Evolutionary conservation across 2,888 invertebrate species (phyloP), one percentile per base, ranked within the genome.

Genomic region (Leucophenga montana): DNA sequence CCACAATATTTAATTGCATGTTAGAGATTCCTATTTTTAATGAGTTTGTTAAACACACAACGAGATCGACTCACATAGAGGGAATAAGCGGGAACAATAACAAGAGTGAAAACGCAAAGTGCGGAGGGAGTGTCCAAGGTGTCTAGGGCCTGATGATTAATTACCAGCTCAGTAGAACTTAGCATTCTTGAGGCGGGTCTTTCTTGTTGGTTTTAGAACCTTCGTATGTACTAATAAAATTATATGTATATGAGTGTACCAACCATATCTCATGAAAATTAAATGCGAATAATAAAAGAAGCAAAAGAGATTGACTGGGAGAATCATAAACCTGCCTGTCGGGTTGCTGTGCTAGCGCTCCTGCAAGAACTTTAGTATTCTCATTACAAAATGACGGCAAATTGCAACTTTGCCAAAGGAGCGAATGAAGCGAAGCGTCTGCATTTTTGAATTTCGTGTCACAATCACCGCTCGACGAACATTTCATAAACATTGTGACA

Each of bases 1-100:
- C 83, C 83, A 83, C 83, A 83, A 82, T 81, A 83, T 81, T 81
- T 81, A 81, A 81, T 81, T 81, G 82, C 81, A 81, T 81, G 81
- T 82, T 83, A 82, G 81, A 80, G 84, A 81, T 81, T 83, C 83
- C 81, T 77, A 80, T 80, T 80, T 83, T 82, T 81, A 81, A 81
- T 81, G 81, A 81, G 81, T 83, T 81, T 83, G 83, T 81, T 78
- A 83, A 83, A 83, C 77, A 81, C 83, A 83, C 80, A 82, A 81
- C 62, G 16, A 62, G 20, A 39, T 31, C n/a, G 22, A 64, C 44
- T 22, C 46, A 22, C 46, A 62, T 44, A 22, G 67, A 53, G 20
- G 62, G 71, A 2, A 27, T 18, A 67, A 66, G 11, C 67, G 65
- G 6, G 64, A 70, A 9, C 68, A 75, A 9, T 73, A 67, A 14